Base-by-base conservation (phyloP, 2,888 invertebrate genomes). In the Ophioninae sp. region DNA sequence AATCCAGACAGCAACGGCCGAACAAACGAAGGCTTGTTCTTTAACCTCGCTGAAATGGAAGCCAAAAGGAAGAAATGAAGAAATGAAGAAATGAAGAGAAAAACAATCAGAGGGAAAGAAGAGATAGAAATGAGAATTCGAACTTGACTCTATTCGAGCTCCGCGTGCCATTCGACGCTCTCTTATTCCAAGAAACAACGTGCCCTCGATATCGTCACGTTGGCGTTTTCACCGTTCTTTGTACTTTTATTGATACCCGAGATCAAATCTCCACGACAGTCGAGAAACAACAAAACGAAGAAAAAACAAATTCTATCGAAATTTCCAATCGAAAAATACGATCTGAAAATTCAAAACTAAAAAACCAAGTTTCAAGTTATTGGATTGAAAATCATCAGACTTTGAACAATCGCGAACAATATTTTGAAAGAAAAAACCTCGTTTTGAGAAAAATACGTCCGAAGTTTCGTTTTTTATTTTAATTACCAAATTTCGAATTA, bases 141-240 rank as follows among this genome's bases (percentile, higher is more conserved):
- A 78, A 72, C 71, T 71, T 79, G 37, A 78, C 64, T 71, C 51
- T 56, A 6, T 64, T 78, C 68, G 59, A 9, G 44, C 13, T 22
- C 10, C 6, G 59, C 10, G 30, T 8, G 44, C 67, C 58, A 10
- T 39, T 39, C 23, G 13, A 8, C 30, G 51, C 58, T 71, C 64
- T 79, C 64, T 79, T 79, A 64, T 79, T 79, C 71, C 71, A 72
- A 79, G 78, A 67, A 79, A 64, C 41, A 56, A 72, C 56, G 56
- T 56, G 78, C 58, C 68, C 64, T 41, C 56, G 17, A 65, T 79
- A 63, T 51, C 58, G 51, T 30, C 71, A 64, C 64, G 56, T 71
- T 37, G n/a, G n/a, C 23, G 56, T 22, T 17, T 22, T 22, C 20
- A 3, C 20, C 59, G 59, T 68, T 56, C 63, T 56, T 58, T 23